Percentiles rank a stretch among this genome's conserved stretches.
Conservation (phyloP, 1,140 invertebrate genomes). For the Pachypsylla venusta region DNA sequence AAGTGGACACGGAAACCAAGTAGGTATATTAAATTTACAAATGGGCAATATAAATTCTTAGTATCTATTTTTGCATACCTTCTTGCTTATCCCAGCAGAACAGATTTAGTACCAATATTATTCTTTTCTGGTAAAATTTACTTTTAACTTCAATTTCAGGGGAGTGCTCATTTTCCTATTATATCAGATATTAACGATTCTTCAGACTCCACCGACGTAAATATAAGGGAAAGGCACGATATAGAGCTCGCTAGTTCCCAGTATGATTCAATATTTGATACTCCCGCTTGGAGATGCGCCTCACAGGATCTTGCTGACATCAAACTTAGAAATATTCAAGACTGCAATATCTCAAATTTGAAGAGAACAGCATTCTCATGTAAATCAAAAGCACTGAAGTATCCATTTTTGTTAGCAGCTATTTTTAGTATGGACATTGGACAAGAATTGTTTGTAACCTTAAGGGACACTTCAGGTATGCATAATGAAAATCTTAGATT, state of each 20-base stretch:
- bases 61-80: no score
- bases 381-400: constrained; percentile 6
- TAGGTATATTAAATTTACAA: no score
- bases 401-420: background rate
- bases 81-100: no score
- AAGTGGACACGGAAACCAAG: no score
- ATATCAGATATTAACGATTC: no score
- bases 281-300: background rate
- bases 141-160: no score
- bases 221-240: background rate
- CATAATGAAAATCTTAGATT: background rate
- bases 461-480: background rate
- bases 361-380: background rate
- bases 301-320: background rate
- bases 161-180: no score
- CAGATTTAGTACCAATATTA: no score
- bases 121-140: no score
- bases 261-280: background rate
- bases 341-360: background rate
- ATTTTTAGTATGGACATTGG: background rate
- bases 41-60: no score
- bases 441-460: constrained; percentile 2
- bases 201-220: no score
- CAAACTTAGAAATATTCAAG: background rate
- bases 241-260: background rate